These are phyloP conservation scores for Chrysopilus asiliformis DNA, from an alignment of 2,888 invertebrate genomes.

Conservation along the genomic window DNA sequence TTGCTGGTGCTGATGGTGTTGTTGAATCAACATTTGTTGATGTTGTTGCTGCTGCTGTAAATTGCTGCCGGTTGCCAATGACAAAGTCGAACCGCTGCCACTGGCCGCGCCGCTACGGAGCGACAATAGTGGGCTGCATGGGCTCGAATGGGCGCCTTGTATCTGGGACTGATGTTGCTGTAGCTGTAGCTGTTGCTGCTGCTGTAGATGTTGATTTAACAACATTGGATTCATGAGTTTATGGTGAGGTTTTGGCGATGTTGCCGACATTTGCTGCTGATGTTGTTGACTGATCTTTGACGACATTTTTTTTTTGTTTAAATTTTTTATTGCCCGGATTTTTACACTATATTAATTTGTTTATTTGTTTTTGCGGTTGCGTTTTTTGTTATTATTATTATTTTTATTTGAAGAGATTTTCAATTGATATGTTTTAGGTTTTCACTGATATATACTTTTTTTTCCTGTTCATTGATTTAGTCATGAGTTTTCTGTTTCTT, in stretches of 20 bases:
- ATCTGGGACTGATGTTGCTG: slow-evolving; percentile 11
- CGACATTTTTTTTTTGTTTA: too few relatives aligned
- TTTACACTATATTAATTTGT: too few relatives aligned
- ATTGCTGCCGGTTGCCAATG: neutral
- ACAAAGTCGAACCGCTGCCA: slow-evolving; percentile 4
- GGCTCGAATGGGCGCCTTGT: slow-evolving; percentile 17
- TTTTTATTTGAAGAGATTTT: too few relatives aligned
- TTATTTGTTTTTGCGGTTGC: slow-evolving; percentile 2
- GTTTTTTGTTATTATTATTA: neutral
- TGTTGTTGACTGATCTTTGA: too few relatives aligned
- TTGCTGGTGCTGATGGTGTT: slow-evolving; percentile 2
- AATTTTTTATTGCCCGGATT: too few relatives aligned
- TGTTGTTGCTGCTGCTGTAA: slow-evolving; percentile 2
- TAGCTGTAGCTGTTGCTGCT: slow-evolving; percentile 14
- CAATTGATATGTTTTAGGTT: too few relatives aligned
- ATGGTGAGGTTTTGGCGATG: slow-evolving; percentile 17
- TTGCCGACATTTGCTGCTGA: slow-evolving; percentile 13
- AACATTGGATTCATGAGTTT: slow-evolving; percentile 11
- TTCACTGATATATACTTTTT: too few relatives aligned
- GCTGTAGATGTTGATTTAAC: too few relatives aligned
- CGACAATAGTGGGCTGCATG: slow-evolving; percentile 16
- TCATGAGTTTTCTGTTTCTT: too few relatives aligned
- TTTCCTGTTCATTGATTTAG: too few relatives aligned
- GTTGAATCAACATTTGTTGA: slow-evolving; percentile 1
- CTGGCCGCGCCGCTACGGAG: slow-evolving; percentile 7